Evolutionary conservation across 1,140 invertebrate genomes (phyloP).

Genomic region (Neocloeon triangulifer): DNA sequence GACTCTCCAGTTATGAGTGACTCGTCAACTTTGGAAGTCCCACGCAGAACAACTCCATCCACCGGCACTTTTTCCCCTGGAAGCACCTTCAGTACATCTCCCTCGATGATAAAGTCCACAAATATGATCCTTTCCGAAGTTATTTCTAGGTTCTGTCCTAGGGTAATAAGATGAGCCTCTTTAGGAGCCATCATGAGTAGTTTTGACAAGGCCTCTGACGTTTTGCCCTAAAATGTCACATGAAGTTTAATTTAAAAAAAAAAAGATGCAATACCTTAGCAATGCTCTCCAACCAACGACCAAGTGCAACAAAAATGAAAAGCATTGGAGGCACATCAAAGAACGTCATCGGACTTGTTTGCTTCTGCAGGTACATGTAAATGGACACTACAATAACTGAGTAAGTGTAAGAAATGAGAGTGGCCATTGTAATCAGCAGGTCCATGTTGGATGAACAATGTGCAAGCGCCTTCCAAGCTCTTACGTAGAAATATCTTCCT

Average conservation of each 20-base stretch:
- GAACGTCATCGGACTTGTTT: slow-evolving; percentile 79
- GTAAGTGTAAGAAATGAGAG: slow-evolving; percentile 88
- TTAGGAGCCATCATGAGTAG: slow-evolving; percentile 86
- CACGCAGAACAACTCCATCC: slow-evolving; percentile 79
- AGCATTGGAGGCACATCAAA: slow-evolving; percentile 99
- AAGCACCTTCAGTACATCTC: slow-evolving; percentile 81
- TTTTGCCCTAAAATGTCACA: no score
- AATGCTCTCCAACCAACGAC: slow-evolving; percentile 92
- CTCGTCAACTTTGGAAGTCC: slow-evolving; percentile 86
- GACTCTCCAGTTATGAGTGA: slow-evolving; percentile 96
- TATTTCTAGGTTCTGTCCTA: slow-evolving; percentile 55
- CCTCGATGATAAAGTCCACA: slow-evolving; percentile 84
- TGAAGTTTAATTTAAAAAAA: no score
- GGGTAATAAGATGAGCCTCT: slow-evolving; percentile 67
- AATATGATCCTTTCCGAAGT: slow-evolving; percentile 58
- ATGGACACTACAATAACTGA: slow-evolving; percentile 63
- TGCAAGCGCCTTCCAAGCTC: slow-evolving; percentile 73
- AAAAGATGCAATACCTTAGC: no score
- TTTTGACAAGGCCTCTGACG: slow-evolving; percentile 90
- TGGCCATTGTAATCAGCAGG: slow-evolving; percentile 93
- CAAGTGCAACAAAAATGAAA: slow-evolving; percentile 94
- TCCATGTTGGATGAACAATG: slow-evolving; percentile 96
- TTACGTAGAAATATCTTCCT: slow-evolving; percentile 89
- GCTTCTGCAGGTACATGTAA: slow-evolving; percentile 53
- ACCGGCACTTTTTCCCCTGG: slow-evolving; percentile 86